These are phyloP conservation scores for Geotria australis DNA, from an alignment of 2,797 vertebrate species.

Conservation along the genomic window DNA sequence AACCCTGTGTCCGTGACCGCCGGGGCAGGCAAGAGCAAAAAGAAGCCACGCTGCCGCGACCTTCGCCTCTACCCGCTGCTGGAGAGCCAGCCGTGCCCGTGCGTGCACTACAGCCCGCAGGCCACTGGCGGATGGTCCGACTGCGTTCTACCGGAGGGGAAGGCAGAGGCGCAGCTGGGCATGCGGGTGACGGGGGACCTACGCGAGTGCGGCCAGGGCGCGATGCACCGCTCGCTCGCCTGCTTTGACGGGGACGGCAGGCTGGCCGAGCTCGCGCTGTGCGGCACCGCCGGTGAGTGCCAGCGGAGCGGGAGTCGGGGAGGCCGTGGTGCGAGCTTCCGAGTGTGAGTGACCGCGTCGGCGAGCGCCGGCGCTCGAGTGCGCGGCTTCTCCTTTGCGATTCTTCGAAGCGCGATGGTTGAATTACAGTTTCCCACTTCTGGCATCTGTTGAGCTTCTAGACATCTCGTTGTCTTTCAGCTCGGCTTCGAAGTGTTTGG, in stretches of 20 bases:
- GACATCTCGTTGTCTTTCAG: too few relatives aligned
- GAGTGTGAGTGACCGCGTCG: too few relatives aligned
- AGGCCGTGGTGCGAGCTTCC: too few relatives aligned
- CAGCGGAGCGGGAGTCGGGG: background rate
- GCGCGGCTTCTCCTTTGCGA: too few relatives aligned
- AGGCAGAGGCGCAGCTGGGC: conserved; percentile 7
- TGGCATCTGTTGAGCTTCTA: too few relatives aligned
- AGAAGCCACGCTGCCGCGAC: conserved; percentile 23
- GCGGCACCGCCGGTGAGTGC: conserved; percentile 39
- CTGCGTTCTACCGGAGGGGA: conserved; percentile 26
- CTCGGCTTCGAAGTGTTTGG: too few relatives aligned
- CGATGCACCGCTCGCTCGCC: conserved; percentile 29
- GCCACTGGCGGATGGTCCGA: conserved; percentile 67
- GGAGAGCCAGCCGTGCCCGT: conserved; percentile 41
- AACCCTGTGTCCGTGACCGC: too few relatives aligned
- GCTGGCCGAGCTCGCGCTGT: conserved; percentile 25
- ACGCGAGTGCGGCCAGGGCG: conserved; percentile 40
- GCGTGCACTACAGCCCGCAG: conserved; percentile 27
- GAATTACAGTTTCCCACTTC: too few relatives aligned
- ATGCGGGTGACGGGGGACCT: conserved; percentile 8
- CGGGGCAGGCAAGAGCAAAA: too few relatives aligned
- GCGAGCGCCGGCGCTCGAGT: too few relatives aligned
- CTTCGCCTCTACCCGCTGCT: conserved; percentile 29
- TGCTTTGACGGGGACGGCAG: conserved; percentile 32
- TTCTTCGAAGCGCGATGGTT: too few relatives aligned